These are phyloP conservation scores for Pedetes capensis DNA, from an alignment of 2,113 vertebrate species.

Conservation along the genomic window DNA sequence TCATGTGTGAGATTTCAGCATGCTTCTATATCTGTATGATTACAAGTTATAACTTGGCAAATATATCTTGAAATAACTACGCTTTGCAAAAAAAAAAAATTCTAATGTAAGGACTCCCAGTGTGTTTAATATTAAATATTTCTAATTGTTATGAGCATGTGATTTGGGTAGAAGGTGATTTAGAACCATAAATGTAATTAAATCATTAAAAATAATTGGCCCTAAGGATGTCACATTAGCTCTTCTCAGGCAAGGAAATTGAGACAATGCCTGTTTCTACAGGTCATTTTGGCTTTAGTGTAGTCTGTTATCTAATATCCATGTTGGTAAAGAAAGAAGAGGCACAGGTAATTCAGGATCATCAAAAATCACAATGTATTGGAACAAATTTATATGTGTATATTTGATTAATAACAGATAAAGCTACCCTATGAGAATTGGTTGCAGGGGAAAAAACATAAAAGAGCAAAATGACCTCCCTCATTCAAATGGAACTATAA, in stretches of 20 bases:
- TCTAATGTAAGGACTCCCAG: not conserved
- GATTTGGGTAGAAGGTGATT: not conserved
- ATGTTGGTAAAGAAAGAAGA: conserved; percentile 11
- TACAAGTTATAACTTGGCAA: not conserved
- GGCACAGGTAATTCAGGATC: not conserved
- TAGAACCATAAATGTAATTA: conserved; percentile 42
- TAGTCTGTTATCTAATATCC: not conserved
- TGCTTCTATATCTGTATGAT: not conserved
- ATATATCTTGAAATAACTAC: conserved; percentile 11
- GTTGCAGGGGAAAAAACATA: not conserved
- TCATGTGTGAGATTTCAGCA: conserved; percentile 33
- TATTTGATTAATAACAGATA: not conserved
- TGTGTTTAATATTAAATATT: conserved; percentile 53
- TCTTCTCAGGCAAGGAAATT: not conserved
- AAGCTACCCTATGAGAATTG: not conserved
- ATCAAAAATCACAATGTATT: not conserved
- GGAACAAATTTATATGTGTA: not conserved
- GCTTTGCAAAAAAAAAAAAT: not conserved
- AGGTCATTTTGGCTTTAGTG: not conserved
- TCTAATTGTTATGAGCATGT: conserved; percentile 36
- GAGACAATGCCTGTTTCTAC: not conserved
- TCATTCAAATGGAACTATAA: not conserved
- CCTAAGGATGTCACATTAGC: not conserved
- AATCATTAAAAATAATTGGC: conserved; percentile 13
- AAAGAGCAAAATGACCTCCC: not conserved